Percentiles rank a stretch among this genome's conserved stretches.
Evolutionary conservation across 2,797 vertebrate species (phyloP).

Genomic region (Smutsia gigantea): DNA sequence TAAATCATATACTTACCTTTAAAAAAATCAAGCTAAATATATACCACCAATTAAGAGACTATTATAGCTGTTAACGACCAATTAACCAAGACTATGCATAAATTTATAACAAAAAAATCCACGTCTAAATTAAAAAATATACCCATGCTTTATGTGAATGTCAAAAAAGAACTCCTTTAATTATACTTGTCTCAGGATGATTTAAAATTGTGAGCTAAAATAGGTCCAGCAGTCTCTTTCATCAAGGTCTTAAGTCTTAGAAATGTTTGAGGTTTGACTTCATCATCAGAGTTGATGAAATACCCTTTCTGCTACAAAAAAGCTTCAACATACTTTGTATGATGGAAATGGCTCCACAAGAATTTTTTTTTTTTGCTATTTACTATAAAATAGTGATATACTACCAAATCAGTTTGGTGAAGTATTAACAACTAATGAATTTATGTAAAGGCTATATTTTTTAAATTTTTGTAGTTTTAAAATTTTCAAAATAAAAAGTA

Average conservation of each 20-base stretch:
- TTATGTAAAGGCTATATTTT: neutral
- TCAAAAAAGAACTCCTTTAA: conserved; percentile 33
- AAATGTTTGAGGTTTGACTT: conserved; percentile 32
- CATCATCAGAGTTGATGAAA: neutral
- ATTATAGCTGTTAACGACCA: neutral
- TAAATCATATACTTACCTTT: conserved; percentile 29
- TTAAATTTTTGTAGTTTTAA: neutral
- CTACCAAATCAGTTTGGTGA: conserved; percentile 1
- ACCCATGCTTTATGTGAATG: neutral
- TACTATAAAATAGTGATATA: neutral
- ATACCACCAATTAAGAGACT: neutral
- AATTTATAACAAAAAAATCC: conserved; percentile 3
- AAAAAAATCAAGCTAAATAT: conserved; percentile 35
- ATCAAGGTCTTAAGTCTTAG: conserved; percentile 14
- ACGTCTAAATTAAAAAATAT: conserved; percentile 30
- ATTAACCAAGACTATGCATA: conserved; percentile 24
- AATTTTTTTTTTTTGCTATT: neutral
- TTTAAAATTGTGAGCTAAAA: conserved; percentile 59
- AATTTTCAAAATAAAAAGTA: conserved; percentile 37
- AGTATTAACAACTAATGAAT: neutral
- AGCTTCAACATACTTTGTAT: neutral
- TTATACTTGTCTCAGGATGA: neutral
- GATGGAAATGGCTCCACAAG: conserved; percentile 30
- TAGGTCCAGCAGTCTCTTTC: conserved; percentile 14
- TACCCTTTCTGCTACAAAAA: neutral